Evolutionary conservation across 2,113 vertebrate genomes (phyloP).

Genomic region (Myrmecobius fasciatus): DNA sequence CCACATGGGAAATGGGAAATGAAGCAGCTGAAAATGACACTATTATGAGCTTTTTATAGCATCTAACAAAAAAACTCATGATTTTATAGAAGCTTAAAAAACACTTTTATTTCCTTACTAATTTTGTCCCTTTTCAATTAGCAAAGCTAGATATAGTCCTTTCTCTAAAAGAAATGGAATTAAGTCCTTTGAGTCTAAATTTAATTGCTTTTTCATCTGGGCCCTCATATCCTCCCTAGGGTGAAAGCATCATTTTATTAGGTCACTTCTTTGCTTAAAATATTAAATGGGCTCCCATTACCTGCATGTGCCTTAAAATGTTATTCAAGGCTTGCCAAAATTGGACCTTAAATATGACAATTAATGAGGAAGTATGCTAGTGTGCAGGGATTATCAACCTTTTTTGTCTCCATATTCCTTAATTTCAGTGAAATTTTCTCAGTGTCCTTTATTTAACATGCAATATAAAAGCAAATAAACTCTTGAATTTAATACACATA

Average conservation of each 20-base stretch:
- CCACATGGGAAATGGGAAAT: not conserved
- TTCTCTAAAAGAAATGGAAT: conserved; percentile 7
- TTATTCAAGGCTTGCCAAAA: not conserved
- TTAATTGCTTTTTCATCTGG: not conserved
- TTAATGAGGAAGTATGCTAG: not conserved
- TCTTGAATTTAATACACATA: not conserved
- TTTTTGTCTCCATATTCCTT: not conserved
- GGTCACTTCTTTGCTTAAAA: not conserved
- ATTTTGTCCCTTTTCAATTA: not conserved
- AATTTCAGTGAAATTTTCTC: not conserved
- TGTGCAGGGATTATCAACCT: not conserved
- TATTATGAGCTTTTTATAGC: not conserved
- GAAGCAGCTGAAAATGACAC: not conserved
- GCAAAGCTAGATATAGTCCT: not conserved
- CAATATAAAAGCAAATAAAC: not conserved
- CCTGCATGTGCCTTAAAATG: not conserved
- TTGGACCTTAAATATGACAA: not conserved
- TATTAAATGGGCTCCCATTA: not conserved
- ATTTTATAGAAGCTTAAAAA: conserved; percentile 28
- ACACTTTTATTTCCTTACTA: not conserved
- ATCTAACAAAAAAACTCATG: not conserved
- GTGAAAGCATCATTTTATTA: not conserved
- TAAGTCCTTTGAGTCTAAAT: not conserved
- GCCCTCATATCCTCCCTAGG: not conserved
- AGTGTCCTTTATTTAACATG: not conserved